Evolutionary conservation across 2,113 vertebrate genomes (phyloP), one percentile per base, ranked within the genome.

Genomic region (Oreochromis spilurus): DNA sequence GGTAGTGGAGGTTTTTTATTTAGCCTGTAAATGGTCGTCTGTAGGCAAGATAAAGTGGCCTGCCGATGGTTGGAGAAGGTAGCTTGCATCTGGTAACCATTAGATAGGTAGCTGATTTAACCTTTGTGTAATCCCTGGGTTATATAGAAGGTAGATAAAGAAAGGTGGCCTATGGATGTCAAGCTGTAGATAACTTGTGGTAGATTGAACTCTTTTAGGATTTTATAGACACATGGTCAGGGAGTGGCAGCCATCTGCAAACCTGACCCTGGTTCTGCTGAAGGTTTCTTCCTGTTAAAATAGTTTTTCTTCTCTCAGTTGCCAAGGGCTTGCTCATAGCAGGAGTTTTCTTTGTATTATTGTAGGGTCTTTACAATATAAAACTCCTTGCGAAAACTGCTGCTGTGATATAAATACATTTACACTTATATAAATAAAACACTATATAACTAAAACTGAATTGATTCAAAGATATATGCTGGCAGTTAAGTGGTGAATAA

Each of bases 1-100:
- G n/a, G 67, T 13, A 38, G 7, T 62, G 31, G 6, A 36, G 10
- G 4, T 0, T 2, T 48, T 43, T 24, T 16, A 9, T n/a, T n/a
- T 26, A n/a, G 60, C 60, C 24, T 54, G 10, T 11, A 31, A 26
- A 45, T 24, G 4, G 8, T 9, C 24, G n/a, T 24, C 21, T 26
- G 29, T 4, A 21, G 19, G 31, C 0, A 1, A 55, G 36, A 36
- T 70, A 1, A 54, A 53, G 16, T 9, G 5, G 19, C 9, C n/a
- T 21, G 53, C 11, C 12, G 53, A 54, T 54, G 3, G 52, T 4
- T 53, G 8, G 52, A 53, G 52, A 53, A 10, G 52, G 19, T 52
- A 52, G 7, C 17, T 52, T 52, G 7, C 50, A 52, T n/a, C 4
- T n/a, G 17, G 17, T n/a, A 9, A 4, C 52, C 8, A 53, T 53